These are phyloP conservation scores for Paracentrotus lividus DNA, from an alignment of 53 echinoderm and acorn worm species.

Conservation along the genomic window DNA sequence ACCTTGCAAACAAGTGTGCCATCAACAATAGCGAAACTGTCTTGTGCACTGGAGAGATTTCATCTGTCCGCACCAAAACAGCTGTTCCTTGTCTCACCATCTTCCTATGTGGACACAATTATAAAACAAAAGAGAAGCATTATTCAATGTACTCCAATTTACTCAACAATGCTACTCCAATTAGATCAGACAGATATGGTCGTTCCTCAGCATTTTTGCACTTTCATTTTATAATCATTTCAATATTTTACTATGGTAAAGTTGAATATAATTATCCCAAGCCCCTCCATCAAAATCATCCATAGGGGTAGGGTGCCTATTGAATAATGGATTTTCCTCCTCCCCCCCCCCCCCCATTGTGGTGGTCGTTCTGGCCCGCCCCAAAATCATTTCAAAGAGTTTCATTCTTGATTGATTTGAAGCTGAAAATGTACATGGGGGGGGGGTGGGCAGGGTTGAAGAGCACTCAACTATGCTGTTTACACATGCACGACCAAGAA, in stretches of 20 bases:
- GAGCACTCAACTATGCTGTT: too few relatives aligned
- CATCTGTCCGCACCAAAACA: constrained; percentile 17
- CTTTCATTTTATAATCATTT: constrained; percentile 28
- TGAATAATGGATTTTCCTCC: too few relatives aligned
- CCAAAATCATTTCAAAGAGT: too few relatives aligned
- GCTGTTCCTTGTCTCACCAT: constrained; percentile 25
- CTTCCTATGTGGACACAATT: constrained; percentile 15
- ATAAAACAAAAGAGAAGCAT: constrained; percentile 24
- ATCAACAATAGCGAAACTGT: constrained; percentile 39
- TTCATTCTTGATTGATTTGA: too few relatives aligned
- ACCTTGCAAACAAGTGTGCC: constrained; percentile 36
- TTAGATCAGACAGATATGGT: constrained; percentile 29
- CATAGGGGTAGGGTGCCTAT: too few relatives aligned
- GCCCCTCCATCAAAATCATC: not conserved
- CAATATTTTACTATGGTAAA: constrained; percentile 45
- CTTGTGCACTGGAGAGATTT: constrained; percentile 28
- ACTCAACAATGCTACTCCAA: constrained; percentile 46
- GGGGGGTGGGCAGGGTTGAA: too few relatives aligned
- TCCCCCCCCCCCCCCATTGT: too few relatives aligned
- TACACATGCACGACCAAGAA: too few relatives aligned
- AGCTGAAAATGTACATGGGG: too few relatives aligned
- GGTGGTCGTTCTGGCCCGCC: too few relatives aligned
- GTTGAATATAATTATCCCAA: constrained; percentile 42
- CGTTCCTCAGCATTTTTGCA: constrained; percentile 52
- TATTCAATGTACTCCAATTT: constrained; percentile 24